phyloP scores from a whole-genome alignment of 23 tunicate genomes.

The Halocynthia aurantium region DNA sequence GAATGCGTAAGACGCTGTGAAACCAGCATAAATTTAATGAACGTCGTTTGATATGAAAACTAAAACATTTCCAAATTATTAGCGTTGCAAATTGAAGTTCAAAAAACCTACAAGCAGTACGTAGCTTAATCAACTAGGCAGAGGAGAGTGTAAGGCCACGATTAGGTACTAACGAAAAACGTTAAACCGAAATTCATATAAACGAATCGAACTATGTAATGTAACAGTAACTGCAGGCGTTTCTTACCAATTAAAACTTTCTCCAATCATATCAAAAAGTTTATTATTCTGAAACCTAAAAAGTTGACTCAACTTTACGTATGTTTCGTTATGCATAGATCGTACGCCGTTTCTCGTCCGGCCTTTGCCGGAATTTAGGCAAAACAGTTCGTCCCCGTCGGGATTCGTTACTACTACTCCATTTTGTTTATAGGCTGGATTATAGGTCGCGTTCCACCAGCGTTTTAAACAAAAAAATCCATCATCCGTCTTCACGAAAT shows the following conservation, averaged over 20 bases:
- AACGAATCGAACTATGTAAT: too few species aligned
- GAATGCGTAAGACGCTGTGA: too few species aligned
- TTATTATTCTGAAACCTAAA: neutral
- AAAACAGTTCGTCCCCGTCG: neutral
- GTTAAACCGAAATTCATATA: too few species aligned
- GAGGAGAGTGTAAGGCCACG: too few species aligned
- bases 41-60: too few species aligned
- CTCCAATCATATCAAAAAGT: slow-evolving; percentile 4
- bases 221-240: too few species aligned
- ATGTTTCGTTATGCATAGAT: slow-evolving; percentile 5
- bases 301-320: neutral
- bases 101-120: too few species aligned
- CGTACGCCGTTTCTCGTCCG: slow-evolving; percentile 16
- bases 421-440: neutral
- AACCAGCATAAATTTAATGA: too few species aligned
- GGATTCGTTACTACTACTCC: neutral
- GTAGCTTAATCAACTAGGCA: too few species aligned
- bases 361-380: slow-evolving; percentile 4
- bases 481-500: slow-evolving; percentile 4
- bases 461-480: slow-evolving; percentile 22
- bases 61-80: too few species aligned
- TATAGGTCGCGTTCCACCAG: slow-evolving; percentile 8
- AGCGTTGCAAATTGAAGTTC: too few species aligned
- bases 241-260: neutral
- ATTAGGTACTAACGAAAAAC: too few species aligned